Evolutionary conservation across 2,888 invertebrate genomes (phyloP).

Genomic region (Agonopterix subpropinquella): DNA sequence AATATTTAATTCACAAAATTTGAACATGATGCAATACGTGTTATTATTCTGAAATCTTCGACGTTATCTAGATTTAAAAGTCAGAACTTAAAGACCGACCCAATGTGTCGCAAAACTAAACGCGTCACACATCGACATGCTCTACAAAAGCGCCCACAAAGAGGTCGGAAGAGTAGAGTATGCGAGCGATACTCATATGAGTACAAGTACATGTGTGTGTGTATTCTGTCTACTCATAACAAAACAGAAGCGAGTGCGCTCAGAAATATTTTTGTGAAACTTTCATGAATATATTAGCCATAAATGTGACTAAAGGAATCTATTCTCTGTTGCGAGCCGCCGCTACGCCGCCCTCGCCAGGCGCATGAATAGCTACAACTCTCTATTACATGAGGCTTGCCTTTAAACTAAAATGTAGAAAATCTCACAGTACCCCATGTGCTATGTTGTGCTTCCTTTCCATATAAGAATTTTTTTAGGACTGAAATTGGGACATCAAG

Average conservation of each 20-base stretch:
- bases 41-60: background rate
- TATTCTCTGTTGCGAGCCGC: slow-evolving; percentile 52
- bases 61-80: background rate
- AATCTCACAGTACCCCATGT: too few relatives aligned
- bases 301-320: slow-evolving; percentile 73
- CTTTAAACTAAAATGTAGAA: slow-evolving; percentile 18
- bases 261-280: slow-evolving; percentile 67
- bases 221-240: slow-evolving; percentile 46
- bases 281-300: slow-evolving; percentile 76
- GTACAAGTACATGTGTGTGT: slow-evolving; percentile 22
- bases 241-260: slow-evolving; percentile 51
- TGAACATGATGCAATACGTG: too few relatives aligned
- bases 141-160: background rate
- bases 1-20: too few relatives aligned
- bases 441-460: too few relatives aligned
- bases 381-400: slow-evolving; percentile 26
- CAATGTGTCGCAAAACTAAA: background rate
- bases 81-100: background rate
- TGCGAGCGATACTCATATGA: slow-evolving; percentile 24
- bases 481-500: too few relatives aligned
- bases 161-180: background rate
- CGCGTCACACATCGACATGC: background rate
- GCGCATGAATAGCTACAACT: slow-evolving; percentile 27
- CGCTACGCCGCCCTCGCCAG: slow-evolving; percentile 23
- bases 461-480: too few relatives aligned